phyloP scores from a whole-genome alignment of 2,113 vertebrate species.

The Pseudolaguvia tuberculata region DNA sequence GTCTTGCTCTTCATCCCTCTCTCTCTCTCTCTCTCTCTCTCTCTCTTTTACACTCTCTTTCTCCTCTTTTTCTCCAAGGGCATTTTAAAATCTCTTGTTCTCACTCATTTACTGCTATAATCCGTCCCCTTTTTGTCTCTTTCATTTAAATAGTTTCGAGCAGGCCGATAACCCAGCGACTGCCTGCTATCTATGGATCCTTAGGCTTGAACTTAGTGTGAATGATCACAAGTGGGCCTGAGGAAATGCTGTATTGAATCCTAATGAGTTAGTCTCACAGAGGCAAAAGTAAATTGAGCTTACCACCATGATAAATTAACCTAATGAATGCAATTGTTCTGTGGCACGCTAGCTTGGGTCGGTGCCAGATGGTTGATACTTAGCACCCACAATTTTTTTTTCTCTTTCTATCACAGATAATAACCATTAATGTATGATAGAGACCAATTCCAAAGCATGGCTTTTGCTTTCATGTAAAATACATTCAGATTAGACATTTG shows the following conservation, averaged over 20 bases:
- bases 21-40: conserved; percentile 51
- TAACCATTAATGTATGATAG: conserved; percentile 39
- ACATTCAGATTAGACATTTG: conserved; percentile 27
- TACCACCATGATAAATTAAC: conserved; percentile 74
- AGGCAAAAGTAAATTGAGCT: conserved; percentile 75
- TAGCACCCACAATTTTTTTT: conserved; percentile 57
- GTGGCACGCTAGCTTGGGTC: conserved; percentile 67
- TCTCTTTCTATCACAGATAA: conserved; percentile 45
- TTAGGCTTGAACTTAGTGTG: conserved; percentile 59
- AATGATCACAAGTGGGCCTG: conserved; percentile 65
- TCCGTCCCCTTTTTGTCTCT: conserved; percentile 58
- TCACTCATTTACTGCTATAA: conserved; percentile 60
- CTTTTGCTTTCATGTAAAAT: conserved; percentile 11
- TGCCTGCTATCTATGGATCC: conserved; percentile 62
- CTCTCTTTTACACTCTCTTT: conserved; percentile 45
- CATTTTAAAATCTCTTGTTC: conserved; percentile 63
- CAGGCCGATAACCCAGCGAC: conserved; percentile 63
- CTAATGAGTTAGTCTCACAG: conserved; percentile 67
- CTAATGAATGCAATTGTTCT: conserved; percentile 74
- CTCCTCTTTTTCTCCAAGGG: conserved; percentile 38
- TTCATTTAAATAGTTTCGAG: conserved; percentile 65
- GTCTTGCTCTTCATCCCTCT: conserved; percentile 48
- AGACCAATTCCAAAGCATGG: conserved; percentile 26
- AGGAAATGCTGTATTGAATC: conserved; percentile 67
- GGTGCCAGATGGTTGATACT: conserved; percentile 70